Evolutionary conservation across 2,888 invertebrate species (phyloP), one percentile per base, ranked within the genome.

Genomic region (Xanthostigma xanthostigma): DNA sequence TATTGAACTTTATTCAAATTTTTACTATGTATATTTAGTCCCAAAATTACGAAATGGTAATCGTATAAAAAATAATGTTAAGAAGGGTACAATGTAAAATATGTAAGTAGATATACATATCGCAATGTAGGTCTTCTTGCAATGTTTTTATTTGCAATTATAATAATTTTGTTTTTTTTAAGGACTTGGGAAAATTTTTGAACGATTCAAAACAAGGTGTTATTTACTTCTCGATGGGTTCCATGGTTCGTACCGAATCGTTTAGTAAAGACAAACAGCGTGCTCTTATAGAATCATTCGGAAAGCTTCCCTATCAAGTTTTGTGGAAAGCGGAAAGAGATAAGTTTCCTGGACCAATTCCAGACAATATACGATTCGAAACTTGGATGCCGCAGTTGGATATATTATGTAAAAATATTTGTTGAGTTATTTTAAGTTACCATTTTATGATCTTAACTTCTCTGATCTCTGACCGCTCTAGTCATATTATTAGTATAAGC

Each of bases 161-260:
- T 6, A 27, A 27, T 27, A 27, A 27, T 27, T 3, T 27, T 27
- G 6, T 48, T 49, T 49, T 48, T 51, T 55, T 53, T 48, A 53
- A 60, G 58, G 49, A 59, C 53, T 49, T 59, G 38, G 53, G 57
- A 51, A 52, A 59, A 46, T 59, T 58, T 54, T 53, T 63, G 45
- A 52, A 58, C 36, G 55, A 54, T 17, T 54, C 57, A 12, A 43
- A 53, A 40, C 54, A 60, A 17, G 65, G 66, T 8, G 68, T 75
- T 27, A 71, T 78, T 49, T 76, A 73, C 58, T 73, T 76, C 65
- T 74, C 74, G 53, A 73, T 77, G 56, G 77, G 77, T 9, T 76
- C 76, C 8, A 73, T 76, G 70, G 65, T 78, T 1, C 62, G 69
- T 17, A 72, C 73, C 36, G 75, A 75, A 59, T 71, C 72, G 1